Base-by-base conservation (phyloP, 2,797 vertebrate genomes). In the Tadarida brasiliensis region DNA sequence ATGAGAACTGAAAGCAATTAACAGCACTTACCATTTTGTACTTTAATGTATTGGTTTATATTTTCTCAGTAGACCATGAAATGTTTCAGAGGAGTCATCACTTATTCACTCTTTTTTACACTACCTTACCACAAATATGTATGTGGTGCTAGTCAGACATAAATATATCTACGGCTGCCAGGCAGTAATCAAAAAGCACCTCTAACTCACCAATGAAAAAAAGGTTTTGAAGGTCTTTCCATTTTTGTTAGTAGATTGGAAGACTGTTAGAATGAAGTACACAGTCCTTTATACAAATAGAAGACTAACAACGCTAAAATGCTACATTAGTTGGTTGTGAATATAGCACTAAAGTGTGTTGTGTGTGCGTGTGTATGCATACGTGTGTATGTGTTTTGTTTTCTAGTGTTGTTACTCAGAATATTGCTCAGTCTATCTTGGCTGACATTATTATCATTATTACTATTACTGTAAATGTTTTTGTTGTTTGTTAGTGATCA, bases 21-120 rank as follows among this genome's bases (percentile, higher is more conserved):
- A 2, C 59, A 74, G 2, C 47, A 26, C 4, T 90, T 56, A 63
- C 2, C 19, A 28, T 82, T 85, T 81, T 94, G 7, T 85, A 44
- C 85, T 89, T 95, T 89, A 87, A 67, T 90, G n/a, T 30, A 63
- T 73, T 20, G 74, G 11, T 70, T 86, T 86, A 4, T 80, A 39
- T 67, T 82, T 85, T 19, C 49, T 91, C 28, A 91, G 12, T 30
- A 94, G 39, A 83, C n/a, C 22, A 73, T 83, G 7, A 77, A 22
- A 2, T 49, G 87, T 57, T 91, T 78, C 35, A 89, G 9, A 17
- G 8, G 5, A 22, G 0, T 70, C 19, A 70, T 88, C 8, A 83
- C 24, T 65, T 96, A 70, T 15, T 91, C 28, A 71, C 30, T 24
- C 56, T 67, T 88, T 94, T 47, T 63, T 17, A 33, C 4, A 65